These are phyloP conservation scores for Pterocles orientalis DNA, from an alignment of 2,113 vertebrate genomes.

Conservation along the genomic window DNA sequence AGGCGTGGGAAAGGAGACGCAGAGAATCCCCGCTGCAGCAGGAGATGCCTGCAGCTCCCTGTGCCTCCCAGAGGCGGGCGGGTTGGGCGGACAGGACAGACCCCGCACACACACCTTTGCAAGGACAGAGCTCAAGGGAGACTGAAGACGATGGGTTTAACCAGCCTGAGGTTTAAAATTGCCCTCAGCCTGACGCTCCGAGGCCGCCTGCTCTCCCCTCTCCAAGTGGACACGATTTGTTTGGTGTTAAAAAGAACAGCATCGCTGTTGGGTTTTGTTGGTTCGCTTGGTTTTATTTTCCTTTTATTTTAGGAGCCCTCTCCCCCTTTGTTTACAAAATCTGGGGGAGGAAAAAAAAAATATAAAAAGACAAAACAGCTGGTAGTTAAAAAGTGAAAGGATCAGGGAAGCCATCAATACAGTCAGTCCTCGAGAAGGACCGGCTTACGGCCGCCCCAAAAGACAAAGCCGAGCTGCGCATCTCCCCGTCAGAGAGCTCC, in stretches of 20 bases:
- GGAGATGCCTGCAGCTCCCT: not conserved
- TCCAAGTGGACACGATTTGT: not conserved
- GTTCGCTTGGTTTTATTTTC: not conserved
- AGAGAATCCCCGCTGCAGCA: not conserved
- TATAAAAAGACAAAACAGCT: not conserved
- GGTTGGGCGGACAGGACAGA: not conserved
- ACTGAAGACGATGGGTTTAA: not conserved
- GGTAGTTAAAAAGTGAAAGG: not conserved
- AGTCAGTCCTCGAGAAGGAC: not conserved
- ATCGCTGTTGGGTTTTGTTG: too few relatives aligned
- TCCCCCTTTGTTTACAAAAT: not conserved
- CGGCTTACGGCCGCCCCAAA: too few relatives aligned
- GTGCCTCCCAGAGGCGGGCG: not conserved
- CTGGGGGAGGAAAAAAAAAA: not conserved
- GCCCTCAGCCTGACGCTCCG: not conserved
- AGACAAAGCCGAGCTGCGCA: not conserved
- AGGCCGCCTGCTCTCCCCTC: not conserved
- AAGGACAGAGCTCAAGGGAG: not conserved
- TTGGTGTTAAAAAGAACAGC: not conserved
- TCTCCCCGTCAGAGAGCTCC: not conserved
- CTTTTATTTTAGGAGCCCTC: not conserved
- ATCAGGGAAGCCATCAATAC: not conserved
- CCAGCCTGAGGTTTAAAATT: not conserved
- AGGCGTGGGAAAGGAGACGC: fast-evolving
- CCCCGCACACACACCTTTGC: not conserved